Evolutionary conservation across 2,113 vertebrate genomes (phyloP), one percentile per base, ranked within the genome.

Genomic region (Hymenochirus boettgeri): DNA sequence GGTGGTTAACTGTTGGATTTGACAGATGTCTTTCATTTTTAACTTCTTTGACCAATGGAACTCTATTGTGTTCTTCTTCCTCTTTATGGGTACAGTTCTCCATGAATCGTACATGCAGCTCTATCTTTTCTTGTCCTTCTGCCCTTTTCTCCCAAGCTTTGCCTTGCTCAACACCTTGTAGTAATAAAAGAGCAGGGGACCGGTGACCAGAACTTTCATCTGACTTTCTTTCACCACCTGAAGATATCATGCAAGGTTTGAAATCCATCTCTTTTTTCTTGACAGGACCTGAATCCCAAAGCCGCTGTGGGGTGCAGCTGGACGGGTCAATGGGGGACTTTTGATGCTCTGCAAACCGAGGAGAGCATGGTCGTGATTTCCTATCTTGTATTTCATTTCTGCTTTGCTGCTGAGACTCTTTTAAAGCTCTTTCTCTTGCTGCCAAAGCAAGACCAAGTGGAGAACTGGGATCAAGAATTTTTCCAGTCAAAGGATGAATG

Each of bases 401-500:
- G 33, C 86, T 70, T 57, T 86, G 74, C 19, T 79, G 80, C 61
- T 90, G 88, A 21, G 82, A 83, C 57, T 93, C 93, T 70, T 93
- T 90, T 61, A 94, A 80, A 23, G 92, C 92, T 4, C 92, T 86
- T 72, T 95, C 92, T 19, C 93, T 79, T 61, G 93, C 92, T 2
- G 92, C 92, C 77, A 96, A 78, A 4, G 92, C 92, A 29, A 96
- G 83, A 18, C 92, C 93, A n/a, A 93, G 80, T 0, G 93, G 92
- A 1, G 93, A 95, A 1, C 88, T 83, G 2, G 92, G 93, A 70
- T 96, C 92, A 12, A 95, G 83, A 29, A 92, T 89, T 78, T 95
- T 94, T 66, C 93, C 93, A 1, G 93, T 94, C 46, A 96, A 80
- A 22, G 93, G 93, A 77, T 96, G 92, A 59, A 96, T 90, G 69